Evolutionary conservation across 2,113 vertebrate species (phyloP), one percentile per base, ranked within the genome.

Genomic region (Anhinga rufa): DNA sequence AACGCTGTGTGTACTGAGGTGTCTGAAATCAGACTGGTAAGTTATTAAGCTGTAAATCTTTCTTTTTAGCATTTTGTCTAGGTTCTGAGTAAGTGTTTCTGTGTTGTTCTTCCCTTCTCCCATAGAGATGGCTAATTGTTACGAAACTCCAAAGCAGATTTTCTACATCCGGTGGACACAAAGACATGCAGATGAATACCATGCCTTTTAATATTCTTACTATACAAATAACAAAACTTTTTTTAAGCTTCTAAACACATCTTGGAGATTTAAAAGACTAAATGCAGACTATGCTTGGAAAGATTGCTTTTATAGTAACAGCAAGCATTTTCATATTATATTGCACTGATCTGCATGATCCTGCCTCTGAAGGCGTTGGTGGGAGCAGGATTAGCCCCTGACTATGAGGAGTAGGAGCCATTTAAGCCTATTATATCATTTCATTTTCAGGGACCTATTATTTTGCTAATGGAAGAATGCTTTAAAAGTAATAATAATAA

Each of bases 371-470:
- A 91, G 75, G 57, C 48, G 51, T 44, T 66, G 70, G 58, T 89
- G 48, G 80, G 86, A 96, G 75, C 68, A 88, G 80, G 72, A 87
- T 88, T 86, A 88, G 60, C 54, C 92, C 70, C 92, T 95, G 86
- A 84, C 86, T 91, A 95, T 95, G 93, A 93, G 92, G 92, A 95
- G 86, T 34, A 76, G 84, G 87, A 95, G 85, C 90, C 82, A 65
- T 95, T 79, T 88, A 82, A 81, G 60, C 65, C 69, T 92, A 77
- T 80, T 95, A 52, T 64, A 83, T 75, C 9, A 42, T 91, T 87
- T 86, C 32, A 91, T 94, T 96, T 98, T 97, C 97, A 98, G 98
- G 97, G 97, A 98, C 78, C 83, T 96, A 62, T 92, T 91, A 89
- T 94, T 95, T 95, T 95, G 76, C 90, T 96, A 85, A 79, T 58